Percentiles rank a stretch among this genome's conserved stretches.
These are phyloP conservation scores for Drosophila teissieri DNA, from an alignment of 1,140 invertebrate genomes.

Conservation along the genomic window DNA sequence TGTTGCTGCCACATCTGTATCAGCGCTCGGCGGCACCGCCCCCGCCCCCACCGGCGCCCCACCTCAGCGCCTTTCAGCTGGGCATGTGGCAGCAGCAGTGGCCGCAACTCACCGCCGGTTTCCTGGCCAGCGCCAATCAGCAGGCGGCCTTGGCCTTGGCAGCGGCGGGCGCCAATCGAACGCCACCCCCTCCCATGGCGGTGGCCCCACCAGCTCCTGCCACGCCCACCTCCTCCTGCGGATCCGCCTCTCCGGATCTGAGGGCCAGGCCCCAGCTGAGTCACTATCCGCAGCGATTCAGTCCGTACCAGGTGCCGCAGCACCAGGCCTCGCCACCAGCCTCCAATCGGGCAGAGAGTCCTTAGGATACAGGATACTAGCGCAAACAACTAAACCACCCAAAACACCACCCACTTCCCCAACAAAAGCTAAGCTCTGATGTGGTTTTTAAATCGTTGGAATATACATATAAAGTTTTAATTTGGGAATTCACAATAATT, in stretches of 20 bases:
- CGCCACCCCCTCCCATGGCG: slow-evolving; percentile 57
- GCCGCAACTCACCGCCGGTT: slow-evolving; percentile 83
- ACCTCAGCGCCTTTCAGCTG: slow-evolving; percentile 80
- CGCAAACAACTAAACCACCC: slow-evolving; percentile 15
- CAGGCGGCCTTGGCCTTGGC: slow-evolving; percentile 76
- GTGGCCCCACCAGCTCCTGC: slow-evolving; percentile 59
- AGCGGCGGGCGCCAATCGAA: slow-evolving; percentile 68
- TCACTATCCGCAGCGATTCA: slow-evolving; percentile 82
- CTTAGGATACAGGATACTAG: slow-evolving; percentile 35
- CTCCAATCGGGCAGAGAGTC: slow-evolving; percentile 63
- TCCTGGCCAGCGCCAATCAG: slow-evolving; percentile 80
- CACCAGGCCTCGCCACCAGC: slow-evolving; percentile 68
- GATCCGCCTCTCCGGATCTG: slow-evolving; percentile 79
- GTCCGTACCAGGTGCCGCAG: slow-evolving; percentile 83
- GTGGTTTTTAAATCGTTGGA: not conserved
- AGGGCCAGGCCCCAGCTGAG: slow-evolving; percentile 59
- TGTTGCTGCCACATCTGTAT: slow-evolving; percentile 81
- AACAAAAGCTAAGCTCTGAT: not conserved
- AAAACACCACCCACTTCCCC: slow-evolving; percentile 11
- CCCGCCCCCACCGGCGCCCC: slow-evolving; percentile 58
- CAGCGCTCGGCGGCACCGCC: slow-evolving; percentile 77
- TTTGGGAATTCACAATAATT: not conserved
- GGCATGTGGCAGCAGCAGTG: slow-evolving; percentile 84
- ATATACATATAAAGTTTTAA: not conserved
- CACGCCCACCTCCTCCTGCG: slow-evolving; percentile 74